A percentile compares a stretch with the other conserved stretches of the same genome.
These are phyloP conservation scores for Helostoma temminkii DNA, from an alignment of 2,797 vertebrate species.

Conservation along the genomic window DNA sequence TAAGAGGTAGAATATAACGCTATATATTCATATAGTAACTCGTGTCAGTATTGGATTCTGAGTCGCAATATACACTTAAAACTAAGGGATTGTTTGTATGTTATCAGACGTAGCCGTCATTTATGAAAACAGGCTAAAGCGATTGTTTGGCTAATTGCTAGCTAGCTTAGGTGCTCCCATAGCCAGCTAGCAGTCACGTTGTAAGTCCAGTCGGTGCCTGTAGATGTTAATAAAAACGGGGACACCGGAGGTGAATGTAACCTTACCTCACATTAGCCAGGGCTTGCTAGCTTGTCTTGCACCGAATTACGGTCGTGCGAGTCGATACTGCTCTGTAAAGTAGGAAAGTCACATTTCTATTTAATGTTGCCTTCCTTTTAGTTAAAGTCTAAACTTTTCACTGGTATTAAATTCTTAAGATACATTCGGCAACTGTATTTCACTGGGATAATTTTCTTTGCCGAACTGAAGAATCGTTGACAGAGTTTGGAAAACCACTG, in stretches of 20 bases:
- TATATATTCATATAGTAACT: background rate
- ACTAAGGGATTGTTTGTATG: background rate
- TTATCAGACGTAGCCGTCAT: background rate
- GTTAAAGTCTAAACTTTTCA: too few relatives aligned
- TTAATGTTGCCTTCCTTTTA: too few relatives aligned
- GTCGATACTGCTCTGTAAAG: too few relatives aligned
- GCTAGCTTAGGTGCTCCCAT: background rate
- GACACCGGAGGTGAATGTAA: background rate
- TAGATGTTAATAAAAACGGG: too few relatives aligned
- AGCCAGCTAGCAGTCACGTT: constrained; percentile 14
- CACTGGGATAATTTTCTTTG: too few relatives aligned
- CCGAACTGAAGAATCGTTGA: background rate
- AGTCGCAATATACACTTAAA: background rate
- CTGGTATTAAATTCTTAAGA: too few relatives aligned
- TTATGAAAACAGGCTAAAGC: rapidly evolving
- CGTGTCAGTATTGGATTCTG: background rate
- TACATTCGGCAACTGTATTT: too few relatives aligned
- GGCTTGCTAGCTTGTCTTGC: background rate
- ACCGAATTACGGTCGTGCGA: background rate
- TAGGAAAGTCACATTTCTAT: too few relatives aligned
- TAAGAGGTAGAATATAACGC: constrained; percentile 22
- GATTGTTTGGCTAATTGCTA: constrained; percentile 17
- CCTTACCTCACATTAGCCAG: background rate
- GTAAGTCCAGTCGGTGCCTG: background rate
- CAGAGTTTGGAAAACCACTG: background rate